Conservation (phyloP, 37 sponge, comb jelly and placozoan genomes). For the Axinella damicornis region DNA sequence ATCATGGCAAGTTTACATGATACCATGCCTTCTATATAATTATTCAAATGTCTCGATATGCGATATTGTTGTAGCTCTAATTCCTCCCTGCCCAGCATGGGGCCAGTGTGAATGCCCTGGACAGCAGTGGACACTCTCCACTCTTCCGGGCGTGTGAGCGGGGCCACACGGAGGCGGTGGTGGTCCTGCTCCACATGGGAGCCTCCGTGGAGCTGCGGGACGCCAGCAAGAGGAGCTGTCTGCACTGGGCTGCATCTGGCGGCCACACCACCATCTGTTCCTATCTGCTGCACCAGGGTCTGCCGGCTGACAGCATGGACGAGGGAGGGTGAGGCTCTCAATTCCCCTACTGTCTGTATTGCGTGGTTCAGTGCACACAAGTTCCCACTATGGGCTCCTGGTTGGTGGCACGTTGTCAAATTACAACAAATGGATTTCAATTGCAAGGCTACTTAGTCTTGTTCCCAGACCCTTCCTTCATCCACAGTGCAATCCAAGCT, state of each 20-base stretch:
- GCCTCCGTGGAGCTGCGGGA: constrained; percentile 75
- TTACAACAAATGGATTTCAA: too few species aligned
- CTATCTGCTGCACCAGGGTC: constrained; percentile 63
- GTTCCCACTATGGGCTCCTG: too few species aligned
- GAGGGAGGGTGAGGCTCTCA: constrained; percentile 29
- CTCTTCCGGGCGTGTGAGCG: constrained; percentile 89
- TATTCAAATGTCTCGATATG: background rate
- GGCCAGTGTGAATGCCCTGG: constrained; percentile 71
- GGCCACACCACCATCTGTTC: constrained; percentile 85
- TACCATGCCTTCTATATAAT: background rate
- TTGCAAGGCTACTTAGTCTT: too few species aligned
- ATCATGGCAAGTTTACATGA: background rate
- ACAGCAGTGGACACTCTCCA: constrained; percentile 80
- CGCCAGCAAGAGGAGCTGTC: constrained; percentile 63
- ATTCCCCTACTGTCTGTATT: too few species aligned
- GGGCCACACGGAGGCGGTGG: constrained; percentile 81
- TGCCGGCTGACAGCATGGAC: constrained; percentile 59
- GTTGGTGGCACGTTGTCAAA: too few species aligned
- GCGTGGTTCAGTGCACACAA: too few species aligned
- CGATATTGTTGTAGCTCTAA: too few species aligned
- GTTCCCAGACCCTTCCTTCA: too few species aligned
- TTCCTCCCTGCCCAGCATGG: constrained; percentile 40
- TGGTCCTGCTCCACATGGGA: constrained; percentile 75
- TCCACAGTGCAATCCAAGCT: too few species aligned
- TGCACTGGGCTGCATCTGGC: constrained; percentile 95